These are phyloP conservation scores for Drymodes brunneopygia DNA, from an alignment of 2,113 vertebrate species.

Conservation along the genomic window DNA sequence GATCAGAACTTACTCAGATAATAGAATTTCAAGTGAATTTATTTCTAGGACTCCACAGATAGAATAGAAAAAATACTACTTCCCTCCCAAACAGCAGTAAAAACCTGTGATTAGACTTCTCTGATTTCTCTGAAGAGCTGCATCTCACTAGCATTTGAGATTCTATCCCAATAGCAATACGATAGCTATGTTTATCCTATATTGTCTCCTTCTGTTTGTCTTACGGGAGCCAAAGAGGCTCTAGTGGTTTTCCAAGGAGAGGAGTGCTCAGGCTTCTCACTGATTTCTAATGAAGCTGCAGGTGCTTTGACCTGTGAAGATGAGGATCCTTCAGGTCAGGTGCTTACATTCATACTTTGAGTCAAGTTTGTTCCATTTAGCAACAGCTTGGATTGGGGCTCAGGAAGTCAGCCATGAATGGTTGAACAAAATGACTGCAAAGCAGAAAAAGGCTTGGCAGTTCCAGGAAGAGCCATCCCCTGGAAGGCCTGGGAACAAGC, in stretches of 20 bases:
- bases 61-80: background rate
- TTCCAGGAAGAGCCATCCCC: background rate
- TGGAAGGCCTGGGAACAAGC: background rate
- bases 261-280: background rate
- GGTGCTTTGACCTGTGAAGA: background rate
- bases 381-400: background rate
- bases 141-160: background rate
- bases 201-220: background rate
- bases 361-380: background rate
- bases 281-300: background rate
- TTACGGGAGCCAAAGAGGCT: background rate
- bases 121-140: background rate
- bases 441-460: background rate
- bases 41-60: background rate
- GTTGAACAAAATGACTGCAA: background rate
- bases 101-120: background rate
- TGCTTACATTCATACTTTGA: background rate
- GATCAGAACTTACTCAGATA: background rate
- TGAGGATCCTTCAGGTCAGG: background rate
- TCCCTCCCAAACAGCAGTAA: background rate
- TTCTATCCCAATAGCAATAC: background rate
- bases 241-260: background rate
- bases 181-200: background rate
- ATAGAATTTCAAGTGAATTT: background rate
- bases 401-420: fast-evolving